Base-by-base conservation (phyloP, 2,888 invertebrate species). In the Hirtodrosophila cameraria region DNA sequence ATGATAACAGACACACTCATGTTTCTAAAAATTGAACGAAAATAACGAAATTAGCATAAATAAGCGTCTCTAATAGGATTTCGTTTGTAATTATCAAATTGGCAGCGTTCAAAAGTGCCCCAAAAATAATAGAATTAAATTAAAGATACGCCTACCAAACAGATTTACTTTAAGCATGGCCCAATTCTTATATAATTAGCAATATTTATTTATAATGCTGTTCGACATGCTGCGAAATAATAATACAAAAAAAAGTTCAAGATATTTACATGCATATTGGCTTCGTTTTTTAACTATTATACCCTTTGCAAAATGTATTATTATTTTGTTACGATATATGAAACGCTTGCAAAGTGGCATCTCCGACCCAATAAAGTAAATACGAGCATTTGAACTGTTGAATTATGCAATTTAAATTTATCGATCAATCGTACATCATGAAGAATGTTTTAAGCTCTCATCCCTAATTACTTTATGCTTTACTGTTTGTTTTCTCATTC, bases 1-100 rank as follows among this genome's bases (percentile, higher is more conserved):
- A 33, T 58, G 79, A 85, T 72, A 82, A 85, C 79, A 72, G 62
- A 58, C 83, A 58, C 83, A 75, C 83, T 74, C 68, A 60, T 71
- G 75, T 83, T 72, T 66, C n/a, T 53, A 60, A 70, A 83, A 86
- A 76, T 80, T 68, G 61, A 75, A 62, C 75, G 63, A 62, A 71
- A 69, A 75, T 81, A 84, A 76, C 60, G 53, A 84, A 75, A 77
- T 86, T 86, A 60, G 75, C 86, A 84, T 82, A 80, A 72, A 80
- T 80, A 84, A 81, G 69, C 71, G 69, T 12, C 62, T 65, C 75
- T 86, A 82, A 86, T 86, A 77, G 85, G 81, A 84, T 82, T 82
- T 69, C 61, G 53, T 70, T 84, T 86, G 81, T 77, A 84, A 80
- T 80, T 80, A 85, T 82, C 69, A 75, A 82, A 85, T 84, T 81